Conservation (phyloP, 2,888 invertebrate species). For the Pteria penguin region DNA sequence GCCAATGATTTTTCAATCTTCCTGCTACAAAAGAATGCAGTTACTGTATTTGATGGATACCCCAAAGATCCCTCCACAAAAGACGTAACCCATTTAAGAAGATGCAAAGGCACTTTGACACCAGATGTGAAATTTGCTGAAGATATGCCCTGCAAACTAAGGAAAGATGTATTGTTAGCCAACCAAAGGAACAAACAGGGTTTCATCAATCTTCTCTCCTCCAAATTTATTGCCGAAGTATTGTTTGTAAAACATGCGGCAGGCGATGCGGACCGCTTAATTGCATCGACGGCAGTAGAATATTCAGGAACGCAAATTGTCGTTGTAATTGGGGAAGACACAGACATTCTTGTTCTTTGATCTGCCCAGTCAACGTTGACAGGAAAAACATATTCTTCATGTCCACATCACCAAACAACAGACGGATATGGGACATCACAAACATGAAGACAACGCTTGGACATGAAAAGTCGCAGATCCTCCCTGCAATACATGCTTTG, state of each 20-base stretch:
- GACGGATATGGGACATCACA: not conserved
- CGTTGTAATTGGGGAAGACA: slow-evolving; percentile 32
- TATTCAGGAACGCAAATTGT: not conserved
- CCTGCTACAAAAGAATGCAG: no score
- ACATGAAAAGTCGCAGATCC: not conserved
- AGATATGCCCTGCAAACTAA: slow-evolving; percentile 33
- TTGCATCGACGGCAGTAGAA: slow-evolving; percentile 31
- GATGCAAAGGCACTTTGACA: not conserved
- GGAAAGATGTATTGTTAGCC: slow-evolving; percentile 35
- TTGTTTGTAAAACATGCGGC: slow-evolving; percentile 4
- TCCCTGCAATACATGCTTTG: not conserved
- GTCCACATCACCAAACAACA: not conserved
- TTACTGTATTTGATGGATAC: not conserved
- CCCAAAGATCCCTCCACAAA: not conserved
- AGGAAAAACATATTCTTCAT: not conserved
- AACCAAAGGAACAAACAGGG: slow-evolving; percentile 37
- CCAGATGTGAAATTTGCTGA: not conserved
- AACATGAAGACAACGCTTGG: not conserved
- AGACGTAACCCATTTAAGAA: not conserved
- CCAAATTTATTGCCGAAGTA: slow-evolving; percentile 1
- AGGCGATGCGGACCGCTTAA: slow-evolving; percentile 31
- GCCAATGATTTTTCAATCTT: no score
- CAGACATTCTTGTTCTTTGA: slow-evolving; percentile 36
- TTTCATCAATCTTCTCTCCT: slow-evolving; percentile 24
- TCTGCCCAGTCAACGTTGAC: slow-evolving; percentile 1